These are phyloP conservation scores for Eciton burchellii DNA, from an alignment of 1,140 invertebrate species.

Conservation along the genomic window DNA sequence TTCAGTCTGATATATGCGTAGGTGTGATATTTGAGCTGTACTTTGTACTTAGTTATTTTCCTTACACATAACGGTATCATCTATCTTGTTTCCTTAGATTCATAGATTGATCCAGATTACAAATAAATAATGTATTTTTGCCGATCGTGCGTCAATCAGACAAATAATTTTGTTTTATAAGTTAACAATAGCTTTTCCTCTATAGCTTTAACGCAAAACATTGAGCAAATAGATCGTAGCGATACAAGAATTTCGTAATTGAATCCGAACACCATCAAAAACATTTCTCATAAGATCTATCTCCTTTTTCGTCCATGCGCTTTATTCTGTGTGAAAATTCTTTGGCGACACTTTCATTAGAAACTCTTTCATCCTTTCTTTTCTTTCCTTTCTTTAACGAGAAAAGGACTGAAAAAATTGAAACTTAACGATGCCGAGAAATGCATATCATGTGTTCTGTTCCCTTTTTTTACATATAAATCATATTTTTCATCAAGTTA, in stretches of 20 bases:
- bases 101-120: too few species aligned
- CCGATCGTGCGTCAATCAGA: too few species aligned
- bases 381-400: not conserved
- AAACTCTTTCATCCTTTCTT: not conserved
- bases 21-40: too few species aligned
- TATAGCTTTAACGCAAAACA: conserved; percentile 19
- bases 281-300: not conserved
- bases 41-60: too few species aligned
- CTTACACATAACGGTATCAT: too few species aligned
- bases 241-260: conserved; percentile 34
- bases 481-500: conserved; percentile 14
- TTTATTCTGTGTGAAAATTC: conserved; percentile 34
- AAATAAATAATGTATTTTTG: too few species aligned
- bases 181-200: conserved; percentile 8
- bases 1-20: too few species aligned
- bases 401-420: not conserved
- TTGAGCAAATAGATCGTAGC: not conserved
- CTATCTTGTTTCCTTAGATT: too few species aligned
- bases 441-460: conserved; percentile 32
- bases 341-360: conserved; percentile 39
- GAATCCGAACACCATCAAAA: not conserved
- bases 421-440: not conserved
- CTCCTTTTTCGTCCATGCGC: not conserved
- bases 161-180: not conserved
- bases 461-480: conserved; percentile 22